Conservation (phyloP, 64 coral and sea anemone species). For the Montipora cactus region DNA sequence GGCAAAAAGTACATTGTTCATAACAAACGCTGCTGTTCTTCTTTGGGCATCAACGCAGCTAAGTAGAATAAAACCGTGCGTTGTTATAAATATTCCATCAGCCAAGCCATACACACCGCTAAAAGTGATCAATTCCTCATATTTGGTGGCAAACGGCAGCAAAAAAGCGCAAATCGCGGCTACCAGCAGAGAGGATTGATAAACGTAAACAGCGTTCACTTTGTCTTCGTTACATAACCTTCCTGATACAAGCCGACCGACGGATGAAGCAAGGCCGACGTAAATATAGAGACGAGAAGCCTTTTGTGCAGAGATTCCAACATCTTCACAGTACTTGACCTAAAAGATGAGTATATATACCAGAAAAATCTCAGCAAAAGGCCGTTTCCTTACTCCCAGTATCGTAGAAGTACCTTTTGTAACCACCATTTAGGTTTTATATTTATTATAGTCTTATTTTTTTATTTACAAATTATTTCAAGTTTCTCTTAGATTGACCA, state of each 20-base stretch:
- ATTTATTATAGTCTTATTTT: too few species aligned
- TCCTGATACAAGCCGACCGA: slow-evolving; percentile 26
- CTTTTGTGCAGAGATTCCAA: slow-evolving; percentile 15
- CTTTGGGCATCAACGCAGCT: slow-evolving; percentile 7
- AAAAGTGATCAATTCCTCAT: slow-evolving; percentile 17
- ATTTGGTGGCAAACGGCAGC: slow-evolving; percentile 1
- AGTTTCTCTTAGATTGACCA: too few species aligned
- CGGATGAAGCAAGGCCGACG: slow-evolving; percentile 30
- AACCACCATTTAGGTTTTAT: too few species aligned
- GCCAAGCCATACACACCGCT: slow-evolving; percentile 15
- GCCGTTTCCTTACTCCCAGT: too few species aligned
- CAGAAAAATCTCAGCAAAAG: too few species aligned
- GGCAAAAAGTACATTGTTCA: neutral
- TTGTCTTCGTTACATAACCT: neutral
- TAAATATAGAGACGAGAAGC: slow-evolving; percentile 51
- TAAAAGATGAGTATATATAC: neutral
- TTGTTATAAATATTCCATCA: slow-evolving; percentile 38
- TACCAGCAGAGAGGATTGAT: neutral
- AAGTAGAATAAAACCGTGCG: slow-evolving; percentile 7
- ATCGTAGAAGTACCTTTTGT: too few species aligned
- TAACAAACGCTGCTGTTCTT: slow-evolving; percentile 24
- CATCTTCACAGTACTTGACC: slow-evolving; percentile 42
- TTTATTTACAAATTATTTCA: too few species aligned
- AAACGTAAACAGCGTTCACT: slow-evolving; percentile 7
- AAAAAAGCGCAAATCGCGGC: neutral